Evolutionary conservation across 2,888 invertebrate genomes (phyloP).

Genomic region (Cistogaster globosa): DNA sequence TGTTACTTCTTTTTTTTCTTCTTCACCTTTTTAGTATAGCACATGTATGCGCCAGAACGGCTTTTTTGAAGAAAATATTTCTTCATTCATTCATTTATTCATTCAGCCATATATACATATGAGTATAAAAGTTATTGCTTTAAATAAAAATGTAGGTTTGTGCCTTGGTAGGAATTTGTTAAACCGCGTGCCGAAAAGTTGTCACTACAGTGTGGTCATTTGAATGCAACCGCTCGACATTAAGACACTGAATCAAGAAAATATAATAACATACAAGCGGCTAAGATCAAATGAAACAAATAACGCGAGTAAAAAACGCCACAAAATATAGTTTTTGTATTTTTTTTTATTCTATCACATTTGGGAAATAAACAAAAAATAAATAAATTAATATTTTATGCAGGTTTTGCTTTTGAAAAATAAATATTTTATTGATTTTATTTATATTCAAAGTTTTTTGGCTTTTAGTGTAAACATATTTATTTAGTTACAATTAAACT

Average conservation of each 20-base stretch:
- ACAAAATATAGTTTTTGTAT: conserved; percentile 48
- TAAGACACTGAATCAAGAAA: conserved; percentile 65
- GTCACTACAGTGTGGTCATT: conserved; percentile 78
- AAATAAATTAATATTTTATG: not conserved
- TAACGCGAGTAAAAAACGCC: conserved; percentile 54
- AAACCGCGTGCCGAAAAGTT: conserved; percentile 82
- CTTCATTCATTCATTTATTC: conserved; percentile 8
- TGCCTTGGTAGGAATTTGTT: conserved; percentile 76
- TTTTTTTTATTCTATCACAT: conserved; percentile 11
- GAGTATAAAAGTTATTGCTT: too few relatives aligned
- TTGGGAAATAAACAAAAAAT: not conserved
- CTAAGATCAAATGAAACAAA: conserved; percentile 54
- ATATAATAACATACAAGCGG: conserved; percentile 62
- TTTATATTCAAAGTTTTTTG: not conserved
- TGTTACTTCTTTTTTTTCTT: not conserved
- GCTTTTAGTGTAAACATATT: not conserved
- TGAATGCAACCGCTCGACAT: conserved; percentile 69
- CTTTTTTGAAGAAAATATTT: conserved; percentile 37
- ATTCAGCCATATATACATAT: conserved; percentile 6
- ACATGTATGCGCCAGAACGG: conserved; percentile 69
- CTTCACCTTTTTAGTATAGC: conserved; percentile 14
- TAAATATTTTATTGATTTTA: conserved; percentile 2
- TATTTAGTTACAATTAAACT: too few relatives aligned
- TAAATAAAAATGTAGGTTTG: conserved; percentile 3
- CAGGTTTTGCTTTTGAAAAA: conserved; percentile 28